These are phyloP conservation scores for Myathropa florea DNA, from an alignment of 2,888 invertebrate species.

Conservation along the genomic window DNA sequence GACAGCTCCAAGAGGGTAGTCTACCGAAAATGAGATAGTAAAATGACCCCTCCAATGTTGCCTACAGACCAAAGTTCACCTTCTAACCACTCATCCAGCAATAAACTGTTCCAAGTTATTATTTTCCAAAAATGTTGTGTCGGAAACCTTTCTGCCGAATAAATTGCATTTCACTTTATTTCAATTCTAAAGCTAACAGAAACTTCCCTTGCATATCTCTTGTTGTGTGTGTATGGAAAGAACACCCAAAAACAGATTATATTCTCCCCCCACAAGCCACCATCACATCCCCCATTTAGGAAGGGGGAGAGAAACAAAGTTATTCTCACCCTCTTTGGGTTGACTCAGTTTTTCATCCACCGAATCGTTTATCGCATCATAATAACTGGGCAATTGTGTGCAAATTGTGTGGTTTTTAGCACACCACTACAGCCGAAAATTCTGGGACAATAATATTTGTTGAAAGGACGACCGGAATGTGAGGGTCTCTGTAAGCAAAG, in stretches of 20 bases:
- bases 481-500: neutral
- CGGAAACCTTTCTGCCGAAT: conserved; percentile 1
- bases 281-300: neutral
- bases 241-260: neutral
- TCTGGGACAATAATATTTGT: neutral
- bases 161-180: conserved; percentile 32
- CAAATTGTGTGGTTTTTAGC: conserved; percentile 58
- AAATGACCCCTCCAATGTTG: neutral
- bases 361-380: conserved; percentile 54
- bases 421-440: neutral
- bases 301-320: neutral
- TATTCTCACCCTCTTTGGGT: neutral
- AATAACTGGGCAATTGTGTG: conserved; percentile 63
- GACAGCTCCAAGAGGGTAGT: too few relatives aligned
- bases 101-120: neutral
- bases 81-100: neutral
- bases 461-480: neutral
- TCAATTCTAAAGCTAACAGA: neutral
- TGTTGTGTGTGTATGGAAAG: neutral
- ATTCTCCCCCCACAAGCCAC: neutral
- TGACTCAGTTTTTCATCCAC: neutral
- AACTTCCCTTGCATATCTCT: neutral
- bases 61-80: neutral
- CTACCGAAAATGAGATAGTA: neutral
- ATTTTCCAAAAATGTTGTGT: neutral